These are phyloP conservation scores for Plutella xylostella DNA, from an alignment of 2,888 invertebrate species.

Conservation along the genomic window DNA sequence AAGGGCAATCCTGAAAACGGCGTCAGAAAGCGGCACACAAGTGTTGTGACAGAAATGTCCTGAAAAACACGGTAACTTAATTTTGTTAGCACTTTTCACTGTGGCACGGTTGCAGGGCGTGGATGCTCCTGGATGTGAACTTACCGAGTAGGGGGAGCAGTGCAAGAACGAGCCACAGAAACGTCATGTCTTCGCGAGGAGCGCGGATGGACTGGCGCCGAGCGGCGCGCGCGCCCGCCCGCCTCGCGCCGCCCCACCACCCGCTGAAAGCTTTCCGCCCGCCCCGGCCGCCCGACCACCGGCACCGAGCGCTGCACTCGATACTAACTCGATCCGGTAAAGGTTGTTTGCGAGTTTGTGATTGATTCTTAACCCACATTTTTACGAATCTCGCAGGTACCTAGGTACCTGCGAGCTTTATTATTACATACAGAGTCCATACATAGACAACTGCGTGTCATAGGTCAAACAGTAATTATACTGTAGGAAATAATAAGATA, in stretches of 20 bases:
- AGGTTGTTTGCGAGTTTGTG: neutral
- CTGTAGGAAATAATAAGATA: too few species aligned
- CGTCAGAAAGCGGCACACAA: too few species aligned
- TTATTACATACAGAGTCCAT: too few species aligned
- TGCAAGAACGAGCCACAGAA: constrained; percentile 57
- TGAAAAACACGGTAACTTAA: too few species aligned
- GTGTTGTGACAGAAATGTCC: too few species aligned
- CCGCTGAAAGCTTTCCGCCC: constrained; percentile 53
- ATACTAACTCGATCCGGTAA: neutral
- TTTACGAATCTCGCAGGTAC: neutral
- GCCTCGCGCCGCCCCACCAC: constrained; percentile 29
- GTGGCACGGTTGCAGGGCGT: too few species aligned
- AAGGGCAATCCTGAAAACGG: too few species aligned
- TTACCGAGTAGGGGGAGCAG: constrained; percentile 65
- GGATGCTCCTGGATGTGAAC: constrained; percentile 28
- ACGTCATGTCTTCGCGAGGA: constrained; percentile 61
- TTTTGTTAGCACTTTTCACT: too few species aligned
- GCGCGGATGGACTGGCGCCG: constrained; percentile 49
- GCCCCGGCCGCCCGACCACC: constrained; percentile 41
- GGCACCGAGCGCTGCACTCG: neutral
- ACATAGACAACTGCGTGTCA: too few species aligned
- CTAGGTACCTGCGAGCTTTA: neutral
- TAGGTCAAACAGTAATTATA: too few species aligned
- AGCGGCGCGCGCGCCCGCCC: constrained; percentile 23
- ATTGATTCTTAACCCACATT: neutral